Evolutionary conservation across 2,797 vertebrate species (phyloP).

Genomic region (Urocyon cinereoargenteus): DNA sequence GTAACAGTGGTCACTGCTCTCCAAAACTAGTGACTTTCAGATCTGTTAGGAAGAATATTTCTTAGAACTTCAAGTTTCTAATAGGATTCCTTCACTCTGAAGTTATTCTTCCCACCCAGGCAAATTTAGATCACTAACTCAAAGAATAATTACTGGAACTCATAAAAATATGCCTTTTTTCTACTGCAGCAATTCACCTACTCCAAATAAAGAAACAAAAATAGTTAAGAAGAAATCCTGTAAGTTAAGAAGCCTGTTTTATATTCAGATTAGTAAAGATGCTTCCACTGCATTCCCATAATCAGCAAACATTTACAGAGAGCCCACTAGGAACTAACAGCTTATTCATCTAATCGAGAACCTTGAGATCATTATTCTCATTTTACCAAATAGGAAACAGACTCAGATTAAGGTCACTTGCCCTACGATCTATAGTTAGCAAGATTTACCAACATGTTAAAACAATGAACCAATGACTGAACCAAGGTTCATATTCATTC

Average conservation of each 20-base stretch:
- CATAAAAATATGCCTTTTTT: neutral
- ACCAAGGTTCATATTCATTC: neutral
- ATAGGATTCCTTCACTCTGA: conserved; percentile 39
- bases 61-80: conserved; percentile 26
- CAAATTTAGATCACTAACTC: conserved; percentile 45
- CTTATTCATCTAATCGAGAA: conserved; percentile 35
- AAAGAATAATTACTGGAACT: conserved; percentile 14
- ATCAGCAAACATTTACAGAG: neutral
- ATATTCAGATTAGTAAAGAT: conserved; percentile 11
- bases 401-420: neutral
- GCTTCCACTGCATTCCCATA: neutral
- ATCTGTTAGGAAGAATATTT: conserved; percentile 32
- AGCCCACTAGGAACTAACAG: neutral
- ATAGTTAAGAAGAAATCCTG: neutral
- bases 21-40: conserved; percentile 37
- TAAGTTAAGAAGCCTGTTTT: neutral
- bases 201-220: conserved; percentile 50
- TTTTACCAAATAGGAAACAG: conserved; percentile 3
- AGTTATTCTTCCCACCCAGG: conserved; percentile 21
- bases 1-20: neutral
- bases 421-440: neutral
- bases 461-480: conserved; percentile 37
- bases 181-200: neutral
- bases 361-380: neutral
- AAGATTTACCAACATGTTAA: neutral